Conservation (phyloP, 1,140 invertebrate species). For the Dreissena rostriformis region DNA sequence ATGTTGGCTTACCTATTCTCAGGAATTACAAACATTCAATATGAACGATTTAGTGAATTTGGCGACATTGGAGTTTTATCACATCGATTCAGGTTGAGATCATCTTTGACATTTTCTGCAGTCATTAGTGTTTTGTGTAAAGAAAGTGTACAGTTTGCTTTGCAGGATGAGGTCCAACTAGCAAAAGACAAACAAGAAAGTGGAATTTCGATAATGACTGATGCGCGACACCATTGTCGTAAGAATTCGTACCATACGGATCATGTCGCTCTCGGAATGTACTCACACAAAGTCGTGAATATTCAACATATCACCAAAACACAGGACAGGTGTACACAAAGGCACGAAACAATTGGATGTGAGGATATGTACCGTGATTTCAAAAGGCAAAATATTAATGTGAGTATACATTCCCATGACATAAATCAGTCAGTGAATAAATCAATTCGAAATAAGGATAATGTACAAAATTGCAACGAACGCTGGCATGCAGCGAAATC, state of each 20-base stretch:
- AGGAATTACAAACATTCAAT: background rate
- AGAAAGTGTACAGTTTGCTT: background rate
- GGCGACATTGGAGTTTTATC: background rate
- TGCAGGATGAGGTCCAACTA: background rate
- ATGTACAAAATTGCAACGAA: slow-evolving; percentile 16
- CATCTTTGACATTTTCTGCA: background rate
- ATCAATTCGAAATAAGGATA: slow-evolving; percentile 5
- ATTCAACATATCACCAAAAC: slow-evolving; percentile 20
- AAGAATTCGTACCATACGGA: slow-evolving; percentile 1
- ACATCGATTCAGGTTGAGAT: background rate
- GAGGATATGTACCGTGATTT: background rate
- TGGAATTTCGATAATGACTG: background rate
- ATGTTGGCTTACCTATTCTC: background rate
- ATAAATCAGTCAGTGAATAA: slow-evolving; percentile 18
- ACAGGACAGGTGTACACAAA: slow-evolving; percentile 2
- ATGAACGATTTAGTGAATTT: background rate
- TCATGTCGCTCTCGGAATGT: background rate
- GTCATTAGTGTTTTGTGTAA: background rate
- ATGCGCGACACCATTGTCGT: background rate
- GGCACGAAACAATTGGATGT: slow-evolving; percentile 26
- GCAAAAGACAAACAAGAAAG: background rate
- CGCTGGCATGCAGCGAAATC: slow-evolving; percentile 14
- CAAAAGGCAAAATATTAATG: slow-evolving; percentile 13
- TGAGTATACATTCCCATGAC: slow-evolving; percentile 13
- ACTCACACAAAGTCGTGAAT: slow-evolving; percentile 2